These are phyloP conservation scores for Anorthoa munda DNA, from an alignment of 2,888 invertebrate species.

Conservation along the genomic window DNA sequence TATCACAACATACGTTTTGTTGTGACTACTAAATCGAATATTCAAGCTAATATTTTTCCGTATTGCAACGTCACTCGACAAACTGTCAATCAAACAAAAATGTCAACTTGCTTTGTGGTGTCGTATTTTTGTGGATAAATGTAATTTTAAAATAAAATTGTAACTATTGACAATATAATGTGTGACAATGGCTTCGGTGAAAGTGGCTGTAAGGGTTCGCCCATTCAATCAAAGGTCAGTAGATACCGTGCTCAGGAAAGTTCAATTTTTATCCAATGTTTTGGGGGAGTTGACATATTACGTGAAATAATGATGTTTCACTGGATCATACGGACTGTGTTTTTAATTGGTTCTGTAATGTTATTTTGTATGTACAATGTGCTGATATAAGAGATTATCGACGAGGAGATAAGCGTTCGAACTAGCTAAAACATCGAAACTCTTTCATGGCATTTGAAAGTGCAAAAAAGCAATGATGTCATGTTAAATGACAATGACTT, in stretches of 20 bases:
- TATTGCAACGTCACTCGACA: conserved; percentile 56
- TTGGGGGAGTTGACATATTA: conserved; percentile 70
- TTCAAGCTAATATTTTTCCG: conserved; percentile 41
- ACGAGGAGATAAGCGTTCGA: conserved; percentile 32
- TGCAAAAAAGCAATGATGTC: conserved; percentile 89
- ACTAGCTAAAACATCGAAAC: conserved; percentile 40
- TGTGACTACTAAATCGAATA: not conserved
- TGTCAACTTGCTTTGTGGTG: conserved; percentile 83
- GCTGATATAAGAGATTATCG: conserved; percentile 40
- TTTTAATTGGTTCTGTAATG: conserved; percentile 64
- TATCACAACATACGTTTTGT: conserved; percentile 11
- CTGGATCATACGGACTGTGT: conserved; percentile 71
- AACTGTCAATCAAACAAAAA: conserved; percentile 73
- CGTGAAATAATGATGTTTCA: conserved; percentile 68
- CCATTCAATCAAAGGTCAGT: conserved; percentile 96
- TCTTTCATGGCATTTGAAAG: conserved; percentile 80
- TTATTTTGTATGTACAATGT: conserved; percentile 61
- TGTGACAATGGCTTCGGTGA: conserved; percentile 96
- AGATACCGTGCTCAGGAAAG: conserved; percentile 58
- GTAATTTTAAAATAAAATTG: conserved; percentile 79
- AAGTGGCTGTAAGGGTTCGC: conserved; percentile 97
- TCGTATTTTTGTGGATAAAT: conserved; percentile 83
- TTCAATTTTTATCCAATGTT: conserved; percentile 66
- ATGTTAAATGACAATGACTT: conserved; percentile 88
- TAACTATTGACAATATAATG: conserved; percentile 87